phyloP scores from a whole-genome alignment of 2,888 invertebrate genomes.

The Pollenia angustigena region DNA sequence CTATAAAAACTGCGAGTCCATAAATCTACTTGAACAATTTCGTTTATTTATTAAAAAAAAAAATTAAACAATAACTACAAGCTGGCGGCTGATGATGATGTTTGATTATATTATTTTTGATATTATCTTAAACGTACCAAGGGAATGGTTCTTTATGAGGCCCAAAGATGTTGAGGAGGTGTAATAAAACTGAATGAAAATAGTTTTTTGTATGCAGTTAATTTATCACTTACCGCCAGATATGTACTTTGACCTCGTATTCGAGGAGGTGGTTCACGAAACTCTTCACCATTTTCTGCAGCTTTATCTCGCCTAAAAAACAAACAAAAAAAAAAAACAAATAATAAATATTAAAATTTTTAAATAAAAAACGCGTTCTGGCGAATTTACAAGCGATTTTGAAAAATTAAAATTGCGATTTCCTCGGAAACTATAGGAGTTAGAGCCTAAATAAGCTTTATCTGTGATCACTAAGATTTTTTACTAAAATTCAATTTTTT shows the following conservation, averaged over 20 bases:
- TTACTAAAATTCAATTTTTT: too few species aligned
- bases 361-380: neutral
- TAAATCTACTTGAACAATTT: constrained; percentile 66
- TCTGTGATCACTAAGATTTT: too few species aligned
- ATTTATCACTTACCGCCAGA: constrained; percentile 77
- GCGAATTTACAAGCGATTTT: too few species aligned
- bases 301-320: constrained; percentile 78
- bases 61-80: constrained; percentile 22
- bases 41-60: constrained; percentile 44
- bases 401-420: too few species aligned
- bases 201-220: neutral
- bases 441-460: too few species aligned
- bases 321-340: constrained; percentile 16
- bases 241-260: constrained; percentile 79
- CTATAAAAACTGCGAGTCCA: constrained; percentile 67
- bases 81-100: constrained; percentile 27
- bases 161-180: constrained; percentile 38
- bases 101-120: constrained; percentile 36
- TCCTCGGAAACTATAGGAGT: too few species aligned
- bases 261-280: constrained; percentile 76
- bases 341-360: neutral
- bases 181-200: constrained; percentile 45
- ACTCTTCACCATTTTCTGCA: constrained; percentile 78
- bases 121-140: constrained; percentile 20
- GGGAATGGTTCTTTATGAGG: constrained; percentile 9